Conservation (phyloP, 2,888 invertebrate species). For the Rotaria macrura region DNA sequence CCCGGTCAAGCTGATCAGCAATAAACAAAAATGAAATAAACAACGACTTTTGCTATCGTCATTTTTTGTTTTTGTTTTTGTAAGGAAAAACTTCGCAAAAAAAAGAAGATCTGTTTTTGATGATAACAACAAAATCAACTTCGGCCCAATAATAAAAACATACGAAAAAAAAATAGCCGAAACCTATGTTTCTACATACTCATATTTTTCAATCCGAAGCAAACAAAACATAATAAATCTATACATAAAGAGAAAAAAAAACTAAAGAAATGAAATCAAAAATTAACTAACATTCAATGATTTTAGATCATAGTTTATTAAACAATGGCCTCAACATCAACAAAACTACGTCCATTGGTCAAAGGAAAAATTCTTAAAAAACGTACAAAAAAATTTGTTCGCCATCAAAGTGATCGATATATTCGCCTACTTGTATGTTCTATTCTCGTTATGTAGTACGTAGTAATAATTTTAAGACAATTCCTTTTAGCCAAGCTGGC, state of each 20-base stretch:
- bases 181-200: background rate
- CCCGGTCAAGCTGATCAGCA: conserved; percentile 11
- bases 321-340: background rate
- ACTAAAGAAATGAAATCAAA: background rate
- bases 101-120: background rate
- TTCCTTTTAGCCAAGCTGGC: conserved; percentile 73
- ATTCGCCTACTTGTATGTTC: conserved; percentile 69
- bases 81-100: background rate
- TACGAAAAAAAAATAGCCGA: too few relatives aligned
- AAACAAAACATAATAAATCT: background rate
- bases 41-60: background rate
- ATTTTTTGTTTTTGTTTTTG: background rate
- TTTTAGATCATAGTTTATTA: background rate
- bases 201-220: background rate
- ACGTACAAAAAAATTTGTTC: conserved; percentile 90
- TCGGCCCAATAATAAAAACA: background rate
- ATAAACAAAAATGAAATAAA: background rate
- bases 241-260: too few relatives aligned
- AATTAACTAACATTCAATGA: background rate
- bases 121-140: background rate
- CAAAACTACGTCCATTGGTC: conserved; percentile 24
- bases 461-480: background rate
- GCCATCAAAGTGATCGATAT: conserved; percentile 97
- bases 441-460: background rate
- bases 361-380: conserved; percentile 70